phyloP scores from a whole-genome alignment of 2,888 invertebrate genomes.

The Colostygia pectinataria region DNA sequence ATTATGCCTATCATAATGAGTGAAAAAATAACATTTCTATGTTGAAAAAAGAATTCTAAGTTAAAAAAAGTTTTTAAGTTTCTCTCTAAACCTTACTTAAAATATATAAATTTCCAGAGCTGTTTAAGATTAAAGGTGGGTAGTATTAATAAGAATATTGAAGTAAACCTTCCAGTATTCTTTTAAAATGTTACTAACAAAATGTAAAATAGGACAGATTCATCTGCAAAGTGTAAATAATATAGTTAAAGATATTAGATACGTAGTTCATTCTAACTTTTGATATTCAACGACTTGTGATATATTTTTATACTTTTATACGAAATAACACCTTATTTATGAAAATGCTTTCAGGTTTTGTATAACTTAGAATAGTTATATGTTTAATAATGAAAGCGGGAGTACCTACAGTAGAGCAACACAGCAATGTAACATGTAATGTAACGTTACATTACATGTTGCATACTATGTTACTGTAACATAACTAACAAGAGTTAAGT shows the following conservation, averaged over 20 bases:
- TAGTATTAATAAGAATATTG: conserved; percentile 11
- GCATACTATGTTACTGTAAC: conserved; percentile 36
- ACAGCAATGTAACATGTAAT: conserved; percentile 29
- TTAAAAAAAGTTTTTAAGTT: too few species aligned
- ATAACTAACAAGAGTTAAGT: conserved; percentile 67
- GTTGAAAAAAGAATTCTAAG: too few species aligned
- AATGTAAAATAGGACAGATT: conserved; percentile 2
- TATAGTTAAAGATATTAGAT: conserved; percentile 24
- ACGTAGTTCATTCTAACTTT: conserved; percentile 27
- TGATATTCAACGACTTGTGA: conserved; percentile 34
- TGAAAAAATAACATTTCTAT: too few species aligned
- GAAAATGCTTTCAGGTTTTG: conserved; percentile 51
- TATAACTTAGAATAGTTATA: conserved; percentile 48
- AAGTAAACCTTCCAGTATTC: not conserved
- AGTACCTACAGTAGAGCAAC: conserved; percentile 39
- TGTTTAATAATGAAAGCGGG: conserved; percentile 53
- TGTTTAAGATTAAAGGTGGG: not conserved
- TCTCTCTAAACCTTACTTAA: not conserved
- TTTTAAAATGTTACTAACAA: not conserved
- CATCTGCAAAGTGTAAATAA: conserved; percentile 36
- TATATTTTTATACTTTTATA: conserved; percentile 52
- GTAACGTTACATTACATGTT: conserved; percentile 19
- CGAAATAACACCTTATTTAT: conserved; percentile 47
- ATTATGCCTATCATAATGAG: too few species aligned
- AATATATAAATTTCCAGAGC: conserved; percentile 15